Evolutionary conservation across 2,113 vertebrate genomes (phyloP).

Genomic region (Riparia riparia): DNA sequence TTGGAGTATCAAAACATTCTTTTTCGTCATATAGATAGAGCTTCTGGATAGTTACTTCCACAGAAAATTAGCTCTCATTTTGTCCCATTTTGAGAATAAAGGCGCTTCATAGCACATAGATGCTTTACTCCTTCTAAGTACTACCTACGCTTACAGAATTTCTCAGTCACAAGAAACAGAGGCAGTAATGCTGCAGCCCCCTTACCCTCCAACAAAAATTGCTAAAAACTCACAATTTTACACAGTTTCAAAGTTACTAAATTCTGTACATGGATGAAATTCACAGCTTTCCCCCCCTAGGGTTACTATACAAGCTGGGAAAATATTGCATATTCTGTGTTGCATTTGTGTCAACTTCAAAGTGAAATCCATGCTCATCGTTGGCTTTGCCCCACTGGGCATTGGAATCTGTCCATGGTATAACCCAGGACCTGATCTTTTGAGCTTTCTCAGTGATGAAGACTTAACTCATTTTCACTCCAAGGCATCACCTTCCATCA

Average conservation of each 20-base stretch:
- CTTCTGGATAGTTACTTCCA: neutral
- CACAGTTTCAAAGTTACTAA: neutral
- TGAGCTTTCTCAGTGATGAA: neutral
- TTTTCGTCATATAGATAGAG: neutral
- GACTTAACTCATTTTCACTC: neutral
- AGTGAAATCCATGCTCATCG: neutral
- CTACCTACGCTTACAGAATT: neutral
- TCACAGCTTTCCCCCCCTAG: fast-evolving
- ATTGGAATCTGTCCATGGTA: neutral
- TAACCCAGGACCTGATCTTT: neutral
- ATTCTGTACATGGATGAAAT: neutral
- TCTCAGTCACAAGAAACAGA: neutral
- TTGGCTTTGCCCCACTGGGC: neutral
- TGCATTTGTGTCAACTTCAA: neutral
- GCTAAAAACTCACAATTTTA: neutral
- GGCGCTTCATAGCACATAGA: neutral
- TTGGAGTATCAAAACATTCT: neutral
- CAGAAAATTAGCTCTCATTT: neutral
- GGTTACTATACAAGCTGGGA: neutral
- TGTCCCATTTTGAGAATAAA: neutral
- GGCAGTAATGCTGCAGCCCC: neutral
- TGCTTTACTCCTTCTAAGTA: neutral
- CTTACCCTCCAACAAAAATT: neutral
- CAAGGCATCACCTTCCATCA: neutral
- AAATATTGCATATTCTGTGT: neutral